Evolutionary conservation across 2,888 invertebrate species (phyloP), one percentile per base, ranked within the genome.

Genomic region (Smittia aterrima): DNA sequence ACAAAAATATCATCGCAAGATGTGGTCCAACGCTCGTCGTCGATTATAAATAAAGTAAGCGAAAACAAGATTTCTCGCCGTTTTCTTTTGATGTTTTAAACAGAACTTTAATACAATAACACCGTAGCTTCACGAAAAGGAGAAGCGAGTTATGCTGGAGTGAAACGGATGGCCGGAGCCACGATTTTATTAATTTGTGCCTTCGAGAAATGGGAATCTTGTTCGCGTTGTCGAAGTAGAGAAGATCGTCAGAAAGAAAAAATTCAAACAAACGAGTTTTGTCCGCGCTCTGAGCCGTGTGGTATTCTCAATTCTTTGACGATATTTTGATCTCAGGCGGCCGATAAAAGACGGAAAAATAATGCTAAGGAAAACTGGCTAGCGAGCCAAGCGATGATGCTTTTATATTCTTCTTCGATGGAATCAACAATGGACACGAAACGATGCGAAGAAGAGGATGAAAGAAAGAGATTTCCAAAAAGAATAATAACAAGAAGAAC

Each of bases 181-280:
- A 62, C 16, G 62, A 72, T 72, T 32, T 72, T 72, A 71, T 71
- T 72, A 72, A 70, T 72, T 32, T 72, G 72, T 72, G 72, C 72
- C 72, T 72, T 58, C 62, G 27, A 72, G 72, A 62, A 62, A 72
- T 40, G 70, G 18, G 24, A 18, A 38, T 40, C 40, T 40, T 25
- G 16, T 68, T 41, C 68, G 32, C 53, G 27, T 38, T 32, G 40
- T 38, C 32, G 40, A 40, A 66, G 25, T 18, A 22, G 18, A 40
- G 24, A 54, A 68, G 41, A 53, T 9, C 20, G 16, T 16, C 40
- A 6, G 40, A 71, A 54, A 40, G 24, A 40, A 41, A 41, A 18
- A 67, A 58, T 58, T 58, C 16, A 71, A 54, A 71, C 25, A 62
- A 72, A 72, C 72, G 54, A 72, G 68, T 70, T 67, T 67, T 20